Percentiles rank a stretch among this genome's conserved stretches.
Conservation (phyloP, 1,140 invertebrate species). For the Papilio machaon region DNA sequence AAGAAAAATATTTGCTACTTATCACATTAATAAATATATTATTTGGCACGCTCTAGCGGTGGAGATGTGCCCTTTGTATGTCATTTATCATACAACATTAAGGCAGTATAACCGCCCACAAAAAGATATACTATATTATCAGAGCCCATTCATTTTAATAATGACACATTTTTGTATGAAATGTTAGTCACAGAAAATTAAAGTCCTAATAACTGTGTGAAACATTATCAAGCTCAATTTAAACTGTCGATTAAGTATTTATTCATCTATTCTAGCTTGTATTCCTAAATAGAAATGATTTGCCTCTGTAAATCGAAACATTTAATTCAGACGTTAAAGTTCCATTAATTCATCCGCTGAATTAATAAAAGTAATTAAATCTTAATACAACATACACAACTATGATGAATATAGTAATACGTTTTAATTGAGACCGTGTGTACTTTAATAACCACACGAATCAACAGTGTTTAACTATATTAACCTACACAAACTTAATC, state of each 20-base stretch:
- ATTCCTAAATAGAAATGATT: not conserved
- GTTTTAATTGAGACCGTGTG: not conserved
- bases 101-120: not conserved
- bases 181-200: not conserved
- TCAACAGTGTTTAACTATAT: not conserved
- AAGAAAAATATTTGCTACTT: not conserved
- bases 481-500: not conserved
- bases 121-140: not conserved
- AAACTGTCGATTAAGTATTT: not conserved
- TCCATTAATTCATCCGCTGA: not conserved
- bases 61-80: not conserved
- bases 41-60: not conserved
- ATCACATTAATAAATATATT: not conserved
- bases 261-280: not conserved
- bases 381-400: not conserved
- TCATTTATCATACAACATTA: slow-evolving; percentile 15
- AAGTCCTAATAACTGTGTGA: not conserved
- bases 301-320: not conserved
- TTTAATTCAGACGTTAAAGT: not conserved
- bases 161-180: not conserved
- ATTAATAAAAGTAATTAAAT: not conserved
- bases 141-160: slow-evolving; percentile 11
- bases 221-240: not conserved
- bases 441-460: not conserved
- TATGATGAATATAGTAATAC: not conserved